Evolutionary conservation across 2,113 vertebrate species (phyloP).

Genomic region (Melierax canorus): DNA sequence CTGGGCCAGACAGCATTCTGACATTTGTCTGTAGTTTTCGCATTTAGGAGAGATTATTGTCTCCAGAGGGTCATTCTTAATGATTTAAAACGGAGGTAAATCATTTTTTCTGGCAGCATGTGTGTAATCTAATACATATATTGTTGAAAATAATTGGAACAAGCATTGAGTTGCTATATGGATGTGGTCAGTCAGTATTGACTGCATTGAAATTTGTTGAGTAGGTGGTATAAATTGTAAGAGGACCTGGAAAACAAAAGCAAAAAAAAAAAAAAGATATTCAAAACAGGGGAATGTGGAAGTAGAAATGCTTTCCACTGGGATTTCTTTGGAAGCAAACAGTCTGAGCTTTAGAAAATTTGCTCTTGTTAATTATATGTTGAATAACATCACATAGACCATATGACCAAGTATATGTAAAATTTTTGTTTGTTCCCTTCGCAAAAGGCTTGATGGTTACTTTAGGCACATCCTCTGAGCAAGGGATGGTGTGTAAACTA

Average conservation of each 20-base stretch:
- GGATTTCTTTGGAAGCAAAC: conserved; percentile 10
- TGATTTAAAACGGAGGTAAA: conserved; percentile 60
- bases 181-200: conserved; percentile 16
- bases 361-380: not conserved
- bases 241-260: not conserved
- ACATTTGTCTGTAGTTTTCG: conserved; percentile 58
- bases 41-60: conserved; percentile 50
- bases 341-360: not conserved
- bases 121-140: conserved; percentile 55
- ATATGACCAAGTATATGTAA: not conserved
- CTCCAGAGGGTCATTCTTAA: conserved; percentile 59
- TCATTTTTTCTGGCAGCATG: not conserved
- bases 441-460: not conserved
- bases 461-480: not conserved
- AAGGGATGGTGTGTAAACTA: not conserved
- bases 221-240: not conserved
- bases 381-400: not conserved
- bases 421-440: not conserved
- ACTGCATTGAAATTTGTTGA: not conserved
- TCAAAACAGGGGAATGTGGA: not conserved
- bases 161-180: not conserved
- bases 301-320: not conserved
- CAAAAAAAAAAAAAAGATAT: not conserved
- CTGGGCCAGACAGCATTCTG: conserved; percentile 19
- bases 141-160: conserved; percentile 41